These are phyloP conservation scores for Sebastes reedi DNA, from an alignment of 2,797 vertebrate species.

Conservation along the genomic window DNA sequence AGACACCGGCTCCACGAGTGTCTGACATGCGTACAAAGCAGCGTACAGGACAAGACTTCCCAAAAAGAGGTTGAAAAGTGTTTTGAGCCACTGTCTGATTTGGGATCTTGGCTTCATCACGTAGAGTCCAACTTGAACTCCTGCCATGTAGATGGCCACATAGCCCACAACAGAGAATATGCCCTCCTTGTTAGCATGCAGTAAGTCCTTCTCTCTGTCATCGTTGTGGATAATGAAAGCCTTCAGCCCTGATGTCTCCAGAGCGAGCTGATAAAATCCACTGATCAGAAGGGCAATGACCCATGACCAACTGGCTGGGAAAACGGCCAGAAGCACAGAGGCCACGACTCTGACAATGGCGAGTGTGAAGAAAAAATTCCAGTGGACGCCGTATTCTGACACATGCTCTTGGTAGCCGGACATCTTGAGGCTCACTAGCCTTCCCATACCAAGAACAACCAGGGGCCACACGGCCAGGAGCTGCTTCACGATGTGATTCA, in stretches of 20 bases:
- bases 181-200: conserved; percentile 94
- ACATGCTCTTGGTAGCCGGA: conserved; percentile 92
- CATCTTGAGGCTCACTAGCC: conserved; percentile 88
- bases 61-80: conserved; percentile 70
- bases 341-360: conserved; percentile 87
- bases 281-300: conserved; percentile 80
- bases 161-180: conserved; percentile 90
- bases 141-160: conserved; percentile 89
- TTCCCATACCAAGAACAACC: conserved; percentile 86
- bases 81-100: conserved; percentile 84
- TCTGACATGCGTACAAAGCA: conserved; percentile 77
- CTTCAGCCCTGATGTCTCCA: conserved; percentile 87
- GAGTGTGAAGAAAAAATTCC: conserved; percentile 98
- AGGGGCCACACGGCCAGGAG: conserved; percentile 87
- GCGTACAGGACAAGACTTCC: conserved; percentile 71
- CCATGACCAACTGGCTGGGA: conserved; percentile 84
- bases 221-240: conserved; percentile 85
- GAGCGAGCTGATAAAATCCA: conserved; percentile 84
- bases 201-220: conserved; percentile 83
- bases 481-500: conserved; percentile 81
- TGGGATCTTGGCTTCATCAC: conserved; percentile 80
- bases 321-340: conserved; percentile 83
- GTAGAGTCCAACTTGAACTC: conserved; percentile 90
- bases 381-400: conserved; percentile 94
- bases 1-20: conserved; percentile 85